Evolutionary conservation across 2,888 invertebrate genomes (phyloP).

Genomic region (Patella ulyssiponensis): DNA sequence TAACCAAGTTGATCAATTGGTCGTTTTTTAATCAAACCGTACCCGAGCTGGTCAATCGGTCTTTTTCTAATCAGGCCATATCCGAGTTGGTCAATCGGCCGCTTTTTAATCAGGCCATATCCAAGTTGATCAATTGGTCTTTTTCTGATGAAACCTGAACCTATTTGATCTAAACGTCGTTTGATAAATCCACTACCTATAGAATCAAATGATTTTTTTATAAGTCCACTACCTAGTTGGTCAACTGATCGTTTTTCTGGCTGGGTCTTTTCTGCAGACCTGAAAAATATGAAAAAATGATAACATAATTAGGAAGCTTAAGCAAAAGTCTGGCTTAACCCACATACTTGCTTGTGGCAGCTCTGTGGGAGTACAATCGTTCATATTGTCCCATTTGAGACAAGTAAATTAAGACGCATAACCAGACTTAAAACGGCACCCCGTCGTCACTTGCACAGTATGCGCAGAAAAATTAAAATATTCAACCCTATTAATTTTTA

Average conservation of each 20-base stretch:
- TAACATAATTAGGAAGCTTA: too few species aligned
- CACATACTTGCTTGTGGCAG: too few species aligned
- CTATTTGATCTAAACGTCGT: slow-evolving; percentile 11
- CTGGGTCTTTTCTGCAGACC: too few species aligned
- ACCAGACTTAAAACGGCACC: too few species aligned
- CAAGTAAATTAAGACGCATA: too few species aligned
- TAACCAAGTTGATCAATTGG: slow-evolving; percentile 15
- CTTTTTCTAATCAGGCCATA: slow-evolving; percentile 22
- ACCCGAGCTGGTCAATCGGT: slow-evolving; percentile 18
- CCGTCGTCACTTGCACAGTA: too few species aligned
- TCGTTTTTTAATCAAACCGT: slow-evolving; percentile 21
- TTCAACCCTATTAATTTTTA: too few species aligned
- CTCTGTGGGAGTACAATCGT: too few species aligned
- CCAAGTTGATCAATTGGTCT: slow-evolving; percentile 16
- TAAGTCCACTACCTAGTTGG: slow-evolving; percentile 12
- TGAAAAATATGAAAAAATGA: too few species aligned
- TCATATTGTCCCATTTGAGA: too few species aligned
- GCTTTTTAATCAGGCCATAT: slow-evolving; percentile 22
- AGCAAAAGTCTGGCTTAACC: too few species aligned
- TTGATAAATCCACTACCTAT: slow-evolving; percentile 17
- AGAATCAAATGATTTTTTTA: slow-evolving; percentile 14
- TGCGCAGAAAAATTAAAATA: too few species aligned
- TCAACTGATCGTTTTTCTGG: slow-evolving; percentile 15
- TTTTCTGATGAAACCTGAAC: slow-evolving; percentile 18
- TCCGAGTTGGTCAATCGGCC: slow-evolving; percentile 10